Base-by-base conservation (phyloP, 2,888 invertebrate species). In the Lithosia quadra region DNA sequence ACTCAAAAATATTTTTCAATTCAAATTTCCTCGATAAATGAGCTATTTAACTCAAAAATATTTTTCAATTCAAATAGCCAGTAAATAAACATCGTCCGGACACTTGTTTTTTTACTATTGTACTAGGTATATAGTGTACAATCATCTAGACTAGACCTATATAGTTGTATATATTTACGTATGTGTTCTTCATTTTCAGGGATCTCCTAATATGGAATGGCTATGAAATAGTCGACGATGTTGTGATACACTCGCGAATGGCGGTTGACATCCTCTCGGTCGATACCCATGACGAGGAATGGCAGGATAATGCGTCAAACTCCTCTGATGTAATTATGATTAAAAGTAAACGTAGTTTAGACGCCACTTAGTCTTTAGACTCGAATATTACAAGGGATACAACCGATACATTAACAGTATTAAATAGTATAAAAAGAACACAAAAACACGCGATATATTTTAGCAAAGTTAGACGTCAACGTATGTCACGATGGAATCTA, bases 201-300 rank as follows among this genome's bases (percentile, higher is more conserved):
- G 93, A 94, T 34, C 77, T 94, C 0, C 77, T 95, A 15, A 92
- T 91, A 73, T 94, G 94, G 93, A 93, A 94, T 59, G 94, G 94
- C 1, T 94, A 94, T 64, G 91, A 93, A 72, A 74, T 95, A 9
- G 81, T 83, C 0, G 86, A 86, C 5, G 83, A 91, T 53, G 75
- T 89, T 13, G 84, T 94, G 67, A 85, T 94, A 8, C 87, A 93
- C 67, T 87, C 90, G 2, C 87, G 92, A 0, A 63, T 89, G 1
- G 81, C 88, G 0, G 74, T 87, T 0, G 90, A 91, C 67, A 75
- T 78, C 15, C 73, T 77, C 0, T 89, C 91, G 0, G 71, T 82
- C 2, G 81, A 68, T 28, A 83, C 87, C 0, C 80, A 81, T 15
- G 88, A 90, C 1, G 89, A 89, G 1, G 91, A 89, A 0, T 91